Conservation (phyloP, 2,888 invertebrate species). For the Tetragnatha montana region DNA sequence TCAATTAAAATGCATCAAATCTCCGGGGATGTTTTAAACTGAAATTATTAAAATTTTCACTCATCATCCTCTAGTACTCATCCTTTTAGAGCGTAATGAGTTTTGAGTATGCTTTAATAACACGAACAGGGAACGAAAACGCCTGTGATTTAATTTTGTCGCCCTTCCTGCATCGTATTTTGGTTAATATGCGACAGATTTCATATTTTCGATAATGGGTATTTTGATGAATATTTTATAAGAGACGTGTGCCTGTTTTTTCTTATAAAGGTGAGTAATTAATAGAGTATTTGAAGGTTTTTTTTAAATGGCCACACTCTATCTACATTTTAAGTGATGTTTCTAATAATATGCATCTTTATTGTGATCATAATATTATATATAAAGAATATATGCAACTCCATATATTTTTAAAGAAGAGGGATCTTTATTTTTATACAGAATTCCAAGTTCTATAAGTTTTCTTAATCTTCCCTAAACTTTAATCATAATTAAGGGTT, state of each 20-base stretch:
- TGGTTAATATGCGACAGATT: neutral
- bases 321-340: too few relatives aligned
- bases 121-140: conserved; percentile 3
- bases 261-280: too few relatives aligned
- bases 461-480: too few relatives aligned
- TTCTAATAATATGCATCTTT: too few relatives aligned
- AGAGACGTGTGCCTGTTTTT: neutral
- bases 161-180: neutral
- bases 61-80: neutral
- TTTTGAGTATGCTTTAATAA: neutral
- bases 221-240: neutral
- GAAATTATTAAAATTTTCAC: neutral
- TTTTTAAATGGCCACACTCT: too few relatives aligned
- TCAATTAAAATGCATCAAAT: neutral
- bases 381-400: too few relatives aligned
- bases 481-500: too few relatives aligned
- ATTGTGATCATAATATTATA: too few relatives aligned
- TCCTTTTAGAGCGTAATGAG: neutral
- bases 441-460: too few relatives aligned
- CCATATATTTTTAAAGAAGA: too few relatives aligned
- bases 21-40: neutral
- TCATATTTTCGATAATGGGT: neutral
- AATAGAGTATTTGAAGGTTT: too few relatives aligned
- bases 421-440: too few relatives aligned
- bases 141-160: conserved; percentile 13